Percentiles rank a stretch among this genome's conserved stretches.
Conservation (phyloP, 2,888 invertebrate genomes). For the Gortyna flavago region DNA sequence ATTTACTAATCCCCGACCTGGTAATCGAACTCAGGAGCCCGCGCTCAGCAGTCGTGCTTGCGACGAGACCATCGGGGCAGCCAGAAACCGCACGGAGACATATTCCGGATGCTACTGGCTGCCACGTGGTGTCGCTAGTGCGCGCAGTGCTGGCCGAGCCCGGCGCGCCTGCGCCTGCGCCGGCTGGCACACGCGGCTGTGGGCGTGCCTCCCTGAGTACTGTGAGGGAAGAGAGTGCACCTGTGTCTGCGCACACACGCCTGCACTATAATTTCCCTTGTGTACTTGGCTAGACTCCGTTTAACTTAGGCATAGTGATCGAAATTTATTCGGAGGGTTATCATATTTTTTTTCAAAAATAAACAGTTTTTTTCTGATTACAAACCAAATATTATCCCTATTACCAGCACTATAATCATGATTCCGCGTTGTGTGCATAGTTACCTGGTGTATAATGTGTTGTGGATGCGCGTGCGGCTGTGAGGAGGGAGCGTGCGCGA, state of each 20-base stretch:
- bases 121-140: too few species aligned
- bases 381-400: neutral
- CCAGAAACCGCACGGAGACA: neutral
- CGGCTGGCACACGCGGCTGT: too few species aligned
- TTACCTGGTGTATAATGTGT: conserved; percentile 82
- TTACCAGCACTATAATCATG: neutral
- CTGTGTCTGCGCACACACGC: too few species aligned
- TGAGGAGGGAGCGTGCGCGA: conserved; percentile 70
- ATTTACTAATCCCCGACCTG: neutral
- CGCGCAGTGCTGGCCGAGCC: too few species aligned
- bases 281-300: neutral
- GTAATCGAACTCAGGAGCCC: neutral
- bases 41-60: neutral
- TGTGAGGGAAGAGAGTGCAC: too few species aligned
- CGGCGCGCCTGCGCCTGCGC: too few species aligned
- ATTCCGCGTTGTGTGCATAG: neutral
- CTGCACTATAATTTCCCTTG: neutral
- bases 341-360: neutral
- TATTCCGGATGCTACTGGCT: too few species aligned
- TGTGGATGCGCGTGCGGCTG: conserved; percentile 77
- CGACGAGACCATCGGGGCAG: neutral
- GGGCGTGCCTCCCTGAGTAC: neutral
- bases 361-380: neutral
- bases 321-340: neutral
- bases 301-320: neutral